Conservation (phyloP, 2,888 invertebrate genomes). For the Athalia cordata region DNA sequence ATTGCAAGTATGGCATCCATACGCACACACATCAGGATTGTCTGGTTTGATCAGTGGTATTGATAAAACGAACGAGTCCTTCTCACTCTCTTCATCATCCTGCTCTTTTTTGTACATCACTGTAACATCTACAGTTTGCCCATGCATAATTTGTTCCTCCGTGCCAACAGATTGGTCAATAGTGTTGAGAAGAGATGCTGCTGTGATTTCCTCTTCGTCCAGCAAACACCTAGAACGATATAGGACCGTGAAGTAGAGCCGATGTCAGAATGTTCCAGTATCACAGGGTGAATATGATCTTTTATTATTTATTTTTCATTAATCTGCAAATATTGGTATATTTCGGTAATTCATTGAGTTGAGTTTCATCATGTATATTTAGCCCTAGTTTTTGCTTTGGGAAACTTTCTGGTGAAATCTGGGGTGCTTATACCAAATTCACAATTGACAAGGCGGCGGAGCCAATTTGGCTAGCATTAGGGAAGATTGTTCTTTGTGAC, state of each 20-base stretch:
- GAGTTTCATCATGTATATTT: neutral
- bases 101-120: constrained; percentile 35
- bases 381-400: neutral
- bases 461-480: constrained; percentile 29
- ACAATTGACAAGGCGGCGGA: neutral
- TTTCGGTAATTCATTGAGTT: neutral
- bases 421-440: neutral
- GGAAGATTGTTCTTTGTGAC: constrained; percentile 50
- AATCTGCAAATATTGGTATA: neutral
- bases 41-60: constrained; percentile 28
- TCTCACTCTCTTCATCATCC: neutral
- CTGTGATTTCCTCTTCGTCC: neutral
- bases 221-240: constrained; percentile 37
- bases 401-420: neutral
- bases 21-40: constrained; percentile 12
- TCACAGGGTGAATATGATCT: constrained; percentile 31
- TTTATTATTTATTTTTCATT: neutral
- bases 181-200: constrained; percentile 7
- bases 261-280: constrained; percentile 19
- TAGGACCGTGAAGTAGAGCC: constrained; percentile 37
- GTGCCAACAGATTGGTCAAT: constrained; percentile 15
- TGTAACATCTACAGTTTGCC: constrained; percentile 32
- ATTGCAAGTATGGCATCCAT: constrained; percentile 29
- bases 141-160: constrained; percentile 26
- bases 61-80: constrained; percentile 21